Base-by-base conservation (phyloP, 2,888 invertebrate species). In the Oscheius sp. region DNA sequence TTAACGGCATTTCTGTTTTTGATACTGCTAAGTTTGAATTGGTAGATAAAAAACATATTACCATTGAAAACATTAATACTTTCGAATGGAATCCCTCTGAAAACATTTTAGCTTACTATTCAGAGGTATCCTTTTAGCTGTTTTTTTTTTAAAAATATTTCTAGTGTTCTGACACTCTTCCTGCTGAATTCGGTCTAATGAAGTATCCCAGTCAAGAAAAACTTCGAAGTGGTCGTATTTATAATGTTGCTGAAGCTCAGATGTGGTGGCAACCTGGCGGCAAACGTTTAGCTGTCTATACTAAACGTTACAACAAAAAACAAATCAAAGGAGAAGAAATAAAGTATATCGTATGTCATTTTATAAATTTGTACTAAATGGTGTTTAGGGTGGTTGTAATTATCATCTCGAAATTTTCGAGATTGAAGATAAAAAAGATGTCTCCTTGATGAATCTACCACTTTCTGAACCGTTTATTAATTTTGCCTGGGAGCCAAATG, bases 381-480 rank as follows among this genome's bases (percentile, higher is more conserved):
- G n/a, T 51, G 63, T 75, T 50, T 49, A 78, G 38, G 82, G 89
- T 89, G 95, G 96, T 77, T 93, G 95, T 91, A 95, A 94, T 83
- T 95, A 94, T 88, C 97, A 96, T 87, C 95, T 98, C 88, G 98
- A 99, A 89, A 93, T 98, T 80, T 98, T 98, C 90, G 95, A 97
- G 86, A 94, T 98, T 92, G n/a, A n/a, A n/a, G 88, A 88, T 72
- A 88, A 88, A 80, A 89, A 88, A 80, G 95, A 97, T 86, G 93
- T 97, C 80, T 97, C 98, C 0, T 95, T 98, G 0, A 97, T 98
- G 87, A 94, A 94, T 12, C 92, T 97, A 1, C 97, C 97, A 88
- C 93, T 95, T 72, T 95, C 97, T 87, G 89, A 89, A 73, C 86
- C 86, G 51, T 88, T 90, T 61, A 81, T 88, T 84, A 94, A 95